Base-by-base conservation (phyloP, 2,113 vertebrate species). In the Pterocles gutturalis region DNA sequence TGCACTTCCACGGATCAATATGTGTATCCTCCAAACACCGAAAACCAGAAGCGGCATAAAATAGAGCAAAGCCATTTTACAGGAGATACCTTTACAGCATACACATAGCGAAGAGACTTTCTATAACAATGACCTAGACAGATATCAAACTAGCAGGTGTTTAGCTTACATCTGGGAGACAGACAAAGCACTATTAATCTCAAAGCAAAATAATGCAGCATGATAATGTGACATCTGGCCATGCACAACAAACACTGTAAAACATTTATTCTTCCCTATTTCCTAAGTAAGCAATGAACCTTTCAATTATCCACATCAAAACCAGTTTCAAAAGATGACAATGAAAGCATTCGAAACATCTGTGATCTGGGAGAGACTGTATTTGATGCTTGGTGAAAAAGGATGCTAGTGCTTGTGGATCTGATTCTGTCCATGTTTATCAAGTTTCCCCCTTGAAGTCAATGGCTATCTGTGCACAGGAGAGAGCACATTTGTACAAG, bases 171-270 rank as follows among this genome's bases (percentile, higher is more conserved):
- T 92, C 85, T 96, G 94, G 72, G 89, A 93, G 80, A 89, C 90
- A 92, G 92, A 96, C 73, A 96, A 96, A 96, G 88, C 65, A 92
- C 61, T 58, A 69, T 54, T 93, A 96, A 95, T 97, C 94, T 90
- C 83, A 43, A 92, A 91, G 83, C 86, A 95, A 90, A 93, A 96
- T 71, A 97, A 94, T 54, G 36, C 82, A 78, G 70, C 2, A 0
- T 70, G 57, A 69, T 93, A 90, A 55, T 3, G 12, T 81, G 84
- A 97, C 94, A 95, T 93, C 95, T 96, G 95, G 86, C 77, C 62
- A 18, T 5, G 20, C 58, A 94, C 92, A 94, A 48, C 61, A 91
- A 86, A 55, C 46, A 89, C 38, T 80, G 51, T 57, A 93, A 92
- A 95, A 73, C 54, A 70, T 79, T 92, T 87, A 87, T 79, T 96